Base-by-base conservation (phyloP, 2,888 invertebrate species). In the Amiota minor region DNA sequence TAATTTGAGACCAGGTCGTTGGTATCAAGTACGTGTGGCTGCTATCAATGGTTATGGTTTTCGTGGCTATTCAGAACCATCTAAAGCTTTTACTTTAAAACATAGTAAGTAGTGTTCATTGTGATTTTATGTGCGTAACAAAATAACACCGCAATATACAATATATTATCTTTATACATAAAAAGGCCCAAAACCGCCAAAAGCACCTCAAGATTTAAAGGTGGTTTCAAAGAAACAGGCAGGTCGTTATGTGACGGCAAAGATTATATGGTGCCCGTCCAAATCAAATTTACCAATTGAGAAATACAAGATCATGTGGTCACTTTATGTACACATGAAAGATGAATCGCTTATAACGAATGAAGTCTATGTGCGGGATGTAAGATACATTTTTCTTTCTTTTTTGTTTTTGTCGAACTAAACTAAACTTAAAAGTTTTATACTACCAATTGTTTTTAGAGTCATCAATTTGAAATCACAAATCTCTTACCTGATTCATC, bases 11-110 rank as follows among this genome's bases (percentile, higher is more conserved):
- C 93, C 94, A 0, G 95, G 95, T 4, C 92, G 93, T 68, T 95
- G 95, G 95, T 95, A 95, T 88, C 93, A 94, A 79, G 94, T 95
- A 84, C 91, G 95, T n/a, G 93, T 95, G 6, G 94, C 95, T 0
- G 93, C 95, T 0, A 92, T 95, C 3, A 94, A 93, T 84, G 92
- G 92, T 1, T 91, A 93, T 70, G 95, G 95, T 0, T 94, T 94
- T 6, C 90, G 92, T 75, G 95, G 95, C 11, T 95, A 93, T 83
- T 95, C 95, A 0, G 89, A 90, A 20, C 92, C 92, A 65, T 92
- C 93, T 90, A 92, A 88, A 91, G 92, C 87, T 88, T 95, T 81
- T 91, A 83, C 87, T 55, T 79, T 89, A 46, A 79, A 85, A 23
- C 87, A 88, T 75, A 86, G 89, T 89, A 85, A 88, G 88, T 84